Base-by-base conservation (phyloP, 1,140 invertebrate species). In the Alviniconcha marisindica region DNA sequence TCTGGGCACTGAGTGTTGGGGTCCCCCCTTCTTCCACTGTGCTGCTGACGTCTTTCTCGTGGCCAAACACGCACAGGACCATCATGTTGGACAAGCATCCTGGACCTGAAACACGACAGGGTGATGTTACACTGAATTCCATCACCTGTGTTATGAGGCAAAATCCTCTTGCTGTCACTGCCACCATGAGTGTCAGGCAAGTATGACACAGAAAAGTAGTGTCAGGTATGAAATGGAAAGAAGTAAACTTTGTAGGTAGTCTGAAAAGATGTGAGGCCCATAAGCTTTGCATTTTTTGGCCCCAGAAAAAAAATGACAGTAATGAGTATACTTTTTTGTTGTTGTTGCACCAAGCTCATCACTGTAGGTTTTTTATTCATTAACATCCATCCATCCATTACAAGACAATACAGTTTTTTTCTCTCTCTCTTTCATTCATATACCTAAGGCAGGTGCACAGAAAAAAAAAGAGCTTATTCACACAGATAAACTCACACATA, bases 61-160 rank as follows among this genome's bases (percentile, higher is more conserved):
- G 89, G 1, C 95, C 96, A 83, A 95, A 94, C 87, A 96, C 95
- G 91, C 95, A 96, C 66, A 94, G 93, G 83, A 95, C 88, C 15
- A 90, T 51, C 33, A 92, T 56, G 42, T 89, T 87, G 36, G 86
- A 82, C 24, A 91, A 71, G 71, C 86, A 87, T n/a, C 90, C 90
- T 81, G 88, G 87, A 38, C 87, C 90, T 91, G 81, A 51, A 51
- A 76, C 44, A 76, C 18, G 12, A 63, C 60, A 63, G 60, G 10
- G 24, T 5, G 4, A 63, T 31, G 60, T 63, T n/a, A 63, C 21
- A 31, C 60, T 24, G 12, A 54, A 54, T 12, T 54, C 24, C 24
- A n/a, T 54, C 51, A 54, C 12, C 51, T 54, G 12, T 54, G 51
- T 24, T 54, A 54, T 12, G 51, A 54, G n/a, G n/a, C n/a, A n/a